Evolutionary conservation across 1,140 invertebrate genomes (phyloP), one percentile per base, ranked within the genome.

Genomic region (Drosophila murphyi): DNA sequence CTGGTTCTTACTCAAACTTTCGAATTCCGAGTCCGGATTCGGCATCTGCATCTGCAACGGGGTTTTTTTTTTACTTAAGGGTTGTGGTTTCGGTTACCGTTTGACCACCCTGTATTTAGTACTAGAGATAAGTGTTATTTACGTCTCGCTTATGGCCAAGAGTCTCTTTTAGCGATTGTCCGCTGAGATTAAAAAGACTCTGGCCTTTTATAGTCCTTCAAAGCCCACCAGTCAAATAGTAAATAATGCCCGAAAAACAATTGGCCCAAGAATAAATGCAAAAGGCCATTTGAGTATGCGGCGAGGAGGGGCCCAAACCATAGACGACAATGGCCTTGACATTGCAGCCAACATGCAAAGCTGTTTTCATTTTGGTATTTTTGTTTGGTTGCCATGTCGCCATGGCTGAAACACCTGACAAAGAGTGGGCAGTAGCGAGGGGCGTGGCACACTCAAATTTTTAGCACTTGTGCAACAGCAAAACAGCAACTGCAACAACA

Each of bases 341-440:
- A 82, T 87, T 87, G 83, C 80, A 43, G 4, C 10, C 39, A n/a
- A 80, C 83, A 87, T 87, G 82, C 83, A 87, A 87, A 67, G 75
- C 62, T 62, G 51, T 35, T 52, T 52, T 28, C 5, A 34, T 35
- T 12, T 50, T 54, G 54, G 20, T 56, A 20, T 41, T 34, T 62
- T 35, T 52, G 32, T 31, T 54, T 60, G 48, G 59, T 56, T 71
- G 50, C 51, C 60, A 48, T 39, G 59, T 56, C 63, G 50, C 51
- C 60, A 48, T 39, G 37, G 12, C 50, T 41, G 8, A 12, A 52
- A 35, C 55, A 72, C 62, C 62, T 72, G 62, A 45, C 34, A 12
- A 28, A 37, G 34, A 7, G 20, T 20, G 20, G 20, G 20, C 20
- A 20, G 20, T 20, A 12, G 47, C 12, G n/a, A 56, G 51, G 10